These are phyloP conservation scores for Pseudochirops corinnae DNA, from an alignment of 2,797 vertebrate genomes.

Conservation along the genomic window DNA sequence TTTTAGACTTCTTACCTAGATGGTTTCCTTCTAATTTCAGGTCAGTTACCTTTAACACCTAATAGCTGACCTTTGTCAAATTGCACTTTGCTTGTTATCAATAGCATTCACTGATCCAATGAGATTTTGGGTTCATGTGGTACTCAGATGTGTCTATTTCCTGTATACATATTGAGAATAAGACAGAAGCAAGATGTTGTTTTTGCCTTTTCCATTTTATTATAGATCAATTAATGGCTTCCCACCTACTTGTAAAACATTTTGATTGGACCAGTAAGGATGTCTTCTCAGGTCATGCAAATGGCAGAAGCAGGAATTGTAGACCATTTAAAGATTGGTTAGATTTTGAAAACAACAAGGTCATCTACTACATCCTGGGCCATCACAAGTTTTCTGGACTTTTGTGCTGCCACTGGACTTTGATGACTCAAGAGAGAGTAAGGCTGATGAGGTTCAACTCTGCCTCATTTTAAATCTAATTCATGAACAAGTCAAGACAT, in stretches of 20 bases:
- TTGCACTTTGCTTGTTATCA: constrained; percentile 10
- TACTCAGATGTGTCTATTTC: constrained; percentile 20
- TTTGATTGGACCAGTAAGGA: background rate
- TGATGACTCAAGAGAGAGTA: background rate
- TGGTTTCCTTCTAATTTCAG: constrained; percentile 27
- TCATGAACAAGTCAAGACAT: background rate
- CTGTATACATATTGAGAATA: constrained; percentile 28
- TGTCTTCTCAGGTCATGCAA: constrained; percentile 9
- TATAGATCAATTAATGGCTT: constrained; percentile 25
- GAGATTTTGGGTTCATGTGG: constrained; percentile 5
- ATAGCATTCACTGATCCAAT: constrained; percentile 57
- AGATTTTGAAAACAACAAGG: background rate
- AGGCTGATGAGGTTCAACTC: background rate
- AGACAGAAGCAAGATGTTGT: constrained; percentile 45
- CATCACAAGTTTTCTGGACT: background rate
- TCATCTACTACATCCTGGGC: background rate
- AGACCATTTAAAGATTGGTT: background rate
- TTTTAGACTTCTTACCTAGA: constrained; percentile 56
- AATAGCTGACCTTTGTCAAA: constrained; percentile 28
- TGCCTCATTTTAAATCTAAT: background rate
- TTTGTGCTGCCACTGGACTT: background rate
- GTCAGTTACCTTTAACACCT: constrained; percentile 54
- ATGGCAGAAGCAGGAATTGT: background rate
- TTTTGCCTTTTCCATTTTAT: constrained; percentile 44
- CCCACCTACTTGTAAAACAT: constrained; percentile 19